Conservation (phyloP, 2,888 invertebrate species). For the Molorchus minor region DNA sequence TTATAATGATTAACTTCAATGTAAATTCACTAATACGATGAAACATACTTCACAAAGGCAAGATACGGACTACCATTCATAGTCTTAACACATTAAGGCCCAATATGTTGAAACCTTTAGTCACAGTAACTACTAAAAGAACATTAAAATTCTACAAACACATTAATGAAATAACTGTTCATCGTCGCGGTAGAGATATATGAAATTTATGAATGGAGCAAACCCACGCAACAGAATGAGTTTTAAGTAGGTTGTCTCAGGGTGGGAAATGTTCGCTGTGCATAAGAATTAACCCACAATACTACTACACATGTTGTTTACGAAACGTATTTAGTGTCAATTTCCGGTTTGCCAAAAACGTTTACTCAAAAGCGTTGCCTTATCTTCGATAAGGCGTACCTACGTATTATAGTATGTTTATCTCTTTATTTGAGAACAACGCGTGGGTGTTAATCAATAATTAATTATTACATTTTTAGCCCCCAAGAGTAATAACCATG, state of each 20-base stretch:
- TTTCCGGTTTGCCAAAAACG: constrained; percentile 36
- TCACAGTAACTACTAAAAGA: background rate
- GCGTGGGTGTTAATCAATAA: too few relatives aligned
- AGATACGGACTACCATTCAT: too few relatives aligned
- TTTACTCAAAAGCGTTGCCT: constrained; percentile 19
- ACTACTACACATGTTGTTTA: constrained; percentile 42
- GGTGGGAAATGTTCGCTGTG: constrained; percentile 44
- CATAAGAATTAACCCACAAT: constrained; percentile 42
- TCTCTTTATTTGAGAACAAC: too few relatives aligned
- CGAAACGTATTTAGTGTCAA: constrained; percentile 36
- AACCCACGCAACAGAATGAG: constrained; percentile 36
- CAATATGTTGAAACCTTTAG: background rate
- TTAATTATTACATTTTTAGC: too few relatives aligned
- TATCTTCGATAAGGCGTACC: too few relatives aligned
- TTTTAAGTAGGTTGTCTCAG: constrained; percentile 44
- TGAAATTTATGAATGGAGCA: constrained; percentile 41
- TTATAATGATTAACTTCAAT: too few relatives aligned
- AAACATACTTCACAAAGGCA: too few relatives aligned
- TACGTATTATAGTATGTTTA: too few relatives aligned
- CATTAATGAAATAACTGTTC: constrained; percentile 15
- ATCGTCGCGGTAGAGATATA: constrained; percentile 34
- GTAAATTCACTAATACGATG: too few relatives aligned
- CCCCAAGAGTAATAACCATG: too few relatives aligned
- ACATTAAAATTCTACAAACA: background rate
- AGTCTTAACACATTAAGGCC: background rate